Evolutionary conservation across 2,888 invertebrate species (phyloP).

Genomic region (Ormyrus rosae): DNA sequence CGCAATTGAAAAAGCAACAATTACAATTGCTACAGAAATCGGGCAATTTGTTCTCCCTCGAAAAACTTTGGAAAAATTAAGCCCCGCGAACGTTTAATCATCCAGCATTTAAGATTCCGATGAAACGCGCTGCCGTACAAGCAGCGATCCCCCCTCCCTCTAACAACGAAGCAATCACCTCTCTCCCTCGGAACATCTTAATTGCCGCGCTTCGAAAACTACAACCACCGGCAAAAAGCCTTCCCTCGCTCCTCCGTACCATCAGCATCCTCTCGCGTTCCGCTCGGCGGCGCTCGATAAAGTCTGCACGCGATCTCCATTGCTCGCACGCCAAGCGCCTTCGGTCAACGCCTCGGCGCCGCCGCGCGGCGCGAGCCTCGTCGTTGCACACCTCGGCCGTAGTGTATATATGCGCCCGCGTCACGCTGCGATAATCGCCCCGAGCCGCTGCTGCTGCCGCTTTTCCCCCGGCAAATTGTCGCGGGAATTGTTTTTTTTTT

Average conservation of each 20-base stretch:
- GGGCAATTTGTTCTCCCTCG: too few species aligned
- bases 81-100: too few species aligned
- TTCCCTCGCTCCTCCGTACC: neutral
- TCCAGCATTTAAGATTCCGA: too few species aligned
- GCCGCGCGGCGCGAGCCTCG: neutral
- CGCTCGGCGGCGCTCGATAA: constrained; percentile 51
- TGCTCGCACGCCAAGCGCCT: constrained; percentile 3
- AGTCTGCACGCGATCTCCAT: constrained; percentile 57
- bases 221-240: neutral
- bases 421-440: neutral
- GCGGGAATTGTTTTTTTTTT: too few species aligned
- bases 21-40: too few species aligned
- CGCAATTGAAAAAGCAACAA: too few species aligned
- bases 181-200: too few species aligned
- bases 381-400: constrained; percentile 1
- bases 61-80: too few species aligned
- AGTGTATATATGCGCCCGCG: neutral
- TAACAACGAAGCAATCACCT: too few species aligned
- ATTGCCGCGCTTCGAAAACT: neutral
- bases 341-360: constrained; percentile 49
- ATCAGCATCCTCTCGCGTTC: neutral
- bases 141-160: too few species aligned
- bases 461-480: neutral
- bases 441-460: too few species aligned
- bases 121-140: too few species aligned